These are phyloP conservation scores for Chloroceryle inda DNA, from an alignment of 2,797 vertebrate genomes.

Conservation along the genomic window DNA sequence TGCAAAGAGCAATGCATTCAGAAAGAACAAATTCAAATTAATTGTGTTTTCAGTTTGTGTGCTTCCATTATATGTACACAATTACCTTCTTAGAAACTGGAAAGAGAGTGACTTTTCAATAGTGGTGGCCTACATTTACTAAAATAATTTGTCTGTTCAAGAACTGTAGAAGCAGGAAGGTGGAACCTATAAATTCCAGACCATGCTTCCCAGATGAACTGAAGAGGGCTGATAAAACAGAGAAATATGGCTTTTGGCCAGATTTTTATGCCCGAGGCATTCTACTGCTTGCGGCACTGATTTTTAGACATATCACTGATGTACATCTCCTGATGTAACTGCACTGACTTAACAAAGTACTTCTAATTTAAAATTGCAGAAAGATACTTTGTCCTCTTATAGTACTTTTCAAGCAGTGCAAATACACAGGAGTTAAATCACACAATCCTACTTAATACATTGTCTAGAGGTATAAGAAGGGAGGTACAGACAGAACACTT, in stretches of 20 bases:
- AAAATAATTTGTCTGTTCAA: background rate
- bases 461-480: background rate
- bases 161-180: background rate
- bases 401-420: background rate
- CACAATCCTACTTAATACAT: background rate
- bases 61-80: background rate
- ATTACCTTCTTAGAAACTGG: background rate
- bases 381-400: background rate
- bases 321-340: background rate
- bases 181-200: constrained; percentile 10
- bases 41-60: background rate
- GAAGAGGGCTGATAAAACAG: background rate
- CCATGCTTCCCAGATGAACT: background rate
- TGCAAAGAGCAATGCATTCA: background rate
- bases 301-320: background rate
- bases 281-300: background rate
- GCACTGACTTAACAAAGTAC: background rate
- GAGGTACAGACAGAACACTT: background rate
- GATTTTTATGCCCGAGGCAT: background rate
- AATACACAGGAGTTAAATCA: background rate
- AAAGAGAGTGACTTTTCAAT: background rate
- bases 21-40: background rate
- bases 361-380: constrained; percentile 10
- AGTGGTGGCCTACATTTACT: background rate
- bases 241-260: background rate